Evolutionary conservation across 2,888 invertebrate species (phyloP), one percentile per base, ranked within the genome.

Genomic region (Acleris laterana): DNA sequence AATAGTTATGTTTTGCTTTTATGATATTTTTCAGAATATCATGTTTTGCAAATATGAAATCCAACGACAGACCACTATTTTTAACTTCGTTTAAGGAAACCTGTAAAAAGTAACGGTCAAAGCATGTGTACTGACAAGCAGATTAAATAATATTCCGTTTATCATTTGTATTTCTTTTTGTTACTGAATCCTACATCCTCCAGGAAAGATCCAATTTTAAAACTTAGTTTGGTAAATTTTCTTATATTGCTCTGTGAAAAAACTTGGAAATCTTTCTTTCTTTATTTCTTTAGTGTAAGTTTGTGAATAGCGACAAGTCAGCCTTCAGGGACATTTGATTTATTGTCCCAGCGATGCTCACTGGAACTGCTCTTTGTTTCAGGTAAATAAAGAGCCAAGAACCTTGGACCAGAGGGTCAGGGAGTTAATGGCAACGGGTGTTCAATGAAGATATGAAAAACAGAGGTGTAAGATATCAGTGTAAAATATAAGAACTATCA

Each of bases 301-400:
- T 38, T 22, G 32, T 46, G 49, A 65, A 55, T 48, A 25, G 55
- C 20, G 22, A 20, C 22, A 50, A 56, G 59, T 38, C n/a, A 25
- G 25, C 49, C 60, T 61, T 32, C 57, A 13, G 56, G 53, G 61
- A 46, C 42, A 19, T 51, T 51, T 66, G 65, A 66, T 66, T 66
- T 66, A 66, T 61, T 28, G 6, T 25, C 19, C 13, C 11, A 19
- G 6, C 58, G n/a, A 25, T 32, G 25, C 17, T 17, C 17, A 65
- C 60, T 9, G 44, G 38, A 55, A 58, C 13, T 58, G 46, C 28
- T 61, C 56, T 63, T 66, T 66, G 61, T 66, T 66, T n/a, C 65
- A 61, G 65, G 65, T 66, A 61, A 56, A 61, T 57, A 53, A 57
- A 61, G 38, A 44, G 11, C 11, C n/a, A 50, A 50, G 38, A 60